Evolutionary conservation across 2,113 vertebrate genomes (phyloP), one percentile per base, ranked within the genome.

Genomic region (Dasypus novemcinctus): DNA sequence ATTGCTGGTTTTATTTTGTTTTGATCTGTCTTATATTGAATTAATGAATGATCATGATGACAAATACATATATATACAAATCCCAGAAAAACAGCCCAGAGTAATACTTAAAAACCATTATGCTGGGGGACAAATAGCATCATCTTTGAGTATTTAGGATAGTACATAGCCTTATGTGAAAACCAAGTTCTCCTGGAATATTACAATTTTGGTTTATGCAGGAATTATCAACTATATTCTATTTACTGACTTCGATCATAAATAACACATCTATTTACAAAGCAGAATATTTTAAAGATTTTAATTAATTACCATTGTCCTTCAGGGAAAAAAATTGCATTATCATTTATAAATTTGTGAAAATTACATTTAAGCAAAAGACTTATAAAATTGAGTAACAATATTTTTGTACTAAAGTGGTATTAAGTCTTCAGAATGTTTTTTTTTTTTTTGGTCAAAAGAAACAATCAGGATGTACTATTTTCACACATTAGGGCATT

Each of bases 251-350:
- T 80, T 8, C 82, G 43, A 86, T 36, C 5, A 71, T 49, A 49
- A 75, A 74, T 59, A 91, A 38, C 2, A 82, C 13, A 78, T 52
- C 17, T 81, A 85, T 78, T 52, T 25, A 72, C 10, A 92, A 93
- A 90, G 27, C 46, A 68, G 38, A 95, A 89, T 75, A 61, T 61
- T 80, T 76, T 93, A 36, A 91, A 49, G 7, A 90, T 82, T 93
- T 90, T 78, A 91, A 74, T 84, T 88, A 72, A 72, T 96, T 71
- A 87, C 6, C 36, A 94, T 78, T 85, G 61, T 33, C 4, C 9
- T 93, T 96, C 33, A 52, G 9, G 89, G 31, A 74, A 90, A 94
- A 89, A 90, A 92, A 96, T 46, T 79, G 52, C 36, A 89, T 31
- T 74, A n/a, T 83, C 57, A 79, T 82, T 86, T 57, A 74, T 11